phyloP scores from a whole-genome alignment of 1,140 invertebrate genomes.

The Alviniconcha marisindica region DNA sequence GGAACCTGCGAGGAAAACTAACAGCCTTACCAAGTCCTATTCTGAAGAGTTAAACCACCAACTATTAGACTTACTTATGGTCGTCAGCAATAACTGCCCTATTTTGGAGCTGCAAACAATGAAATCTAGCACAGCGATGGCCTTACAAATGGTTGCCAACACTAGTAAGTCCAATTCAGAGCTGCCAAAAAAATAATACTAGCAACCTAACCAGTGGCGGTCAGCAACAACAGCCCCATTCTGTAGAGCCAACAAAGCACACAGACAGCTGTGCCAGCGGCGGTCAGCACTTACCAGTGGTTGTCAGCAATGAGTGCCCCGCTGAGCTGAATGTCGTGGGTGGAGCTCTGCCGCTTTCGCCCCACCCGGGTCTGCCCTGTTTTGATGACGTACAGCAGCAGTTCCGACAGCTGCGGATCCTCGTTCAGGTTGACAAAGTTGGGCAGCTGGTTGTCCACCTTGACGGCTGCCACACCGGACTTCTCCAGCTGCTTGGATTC shows the following conservation, averaged over 20 bases:
- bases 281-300: constrained; percentile 81
- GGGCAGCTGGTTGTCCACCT: constrained; percentile 73
- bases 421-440: constrained; percentile 83
- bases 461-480: constrained; percentile 49
- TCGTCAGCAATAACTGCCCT: constrained; percentile 59
- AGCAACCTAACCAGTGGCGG: constrained; percentile 79
- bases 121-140: no score
- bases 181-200: no score
- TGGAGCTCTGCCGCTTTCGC: constrained; percentile 67
- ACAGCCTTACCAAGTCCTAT: no score
- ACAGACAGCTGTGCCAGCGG: no score
- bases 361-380: constrained; percentile 75
- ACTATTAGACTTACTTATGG: constrained; percentile 42
- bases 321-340: constrained; percentile 80
- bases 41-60: no score
- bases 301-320: constrained; percentile 82
- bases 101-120: no score
- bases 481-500: constrained; percentile 73
- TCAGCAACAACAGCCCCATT: constrained; percentile 81
- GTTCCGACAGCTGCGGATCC: constrained; percentile 84
- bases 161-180: no score
- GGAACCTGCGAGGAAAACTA: no score
- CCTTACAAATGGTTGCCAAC: no score
- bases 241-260: no score
- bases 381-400: constrained; percentile 81